Conservation (phyloP, 2,113 vertebrate genomes). For the Protobothrops mucrosquamatus region DNA sequence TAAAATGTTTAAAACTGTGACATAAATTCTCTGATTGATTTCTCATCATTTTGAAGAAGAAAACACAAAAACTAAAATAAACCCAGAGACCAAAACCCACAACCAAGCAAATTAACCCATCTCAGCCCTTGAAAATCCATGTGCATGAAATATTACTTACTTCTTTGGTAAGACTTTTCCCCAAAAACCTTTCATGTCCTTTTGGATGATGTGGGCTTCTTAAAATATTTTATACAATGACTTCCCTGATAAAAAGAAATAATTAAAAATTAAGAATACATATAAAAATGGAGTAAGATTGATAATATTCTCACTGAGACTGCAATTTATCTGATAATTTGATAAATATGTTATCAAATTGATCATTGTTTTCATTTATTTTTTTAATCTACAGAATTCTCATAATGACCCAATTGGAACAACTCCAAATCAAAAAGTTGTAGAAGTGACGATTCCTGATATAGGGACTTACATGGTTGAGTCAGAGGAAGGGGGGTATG, state of each 20-base stretch:
- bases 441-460: slow-evolving; percentile 93
- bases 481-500: slow-evolving; percentile 94
- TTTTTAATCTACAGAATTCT: slow-evolving; percentile 70
- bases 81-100: background rate
- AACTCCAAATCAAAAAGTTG: slow-evolving; percentile 80
- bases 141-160: background rate
- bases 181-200: background rate
- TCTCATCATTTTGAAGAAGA: background rate
- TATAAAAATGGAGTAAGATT: background rate
- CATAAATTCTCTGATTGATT: background rate
- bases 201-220: background rate
- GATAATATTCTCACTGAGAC: background rate
- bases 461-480: slow-evolving; percentile 93
- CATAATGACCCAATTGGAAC: slow-evolving; percentile 71
- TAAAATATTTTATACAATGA: background rate
- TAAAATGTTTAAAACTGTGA: background rate
- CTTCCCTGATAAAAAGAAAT: background rate
- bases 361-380: slow-evolving; percentile 2
- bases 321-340: background rate
- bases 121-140: background rate
- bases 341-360: slow-evolving; percentile 12
- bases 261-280: background rate
- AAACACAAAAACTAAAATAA: background rate
- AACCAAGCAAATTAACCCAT: background rate
- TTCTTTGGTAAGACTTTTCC: background rate